Base-by-base conservation (phyloP, 1,140 invertebrate species). In the Carposina sasakii region DNA sequence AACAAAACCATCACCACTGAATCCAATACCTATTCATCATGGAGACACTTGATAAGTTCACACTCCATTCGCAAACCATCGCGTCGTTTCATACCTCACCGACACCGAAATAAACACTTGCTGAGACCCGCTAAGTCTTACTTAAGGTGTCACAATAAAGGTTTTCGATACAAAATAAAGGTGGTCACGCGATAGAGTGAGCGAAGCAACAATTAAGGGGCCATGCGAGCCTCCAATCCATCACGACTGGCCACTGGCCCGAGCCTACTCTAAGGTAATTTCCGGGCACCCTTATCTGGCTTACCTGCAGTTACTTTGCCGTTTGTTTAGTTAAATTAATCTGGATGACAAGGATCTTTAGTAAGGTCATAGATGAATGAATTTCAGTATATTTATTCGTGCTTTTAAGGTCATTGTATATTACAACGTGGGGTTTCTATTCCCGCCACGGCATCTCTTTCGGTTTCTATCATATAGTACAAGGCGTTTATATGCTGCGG, bases 261-360 rank as follows among this genome's bases (percentile, higher is more conserved):
- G 63, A 70, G 68, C 59, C 66, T 69, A 78, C 71, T 79, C 76
- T 71, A 67, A 77, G 64, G 75, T 72, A 83, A 83, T 83, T 83
- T 83, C 78, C 78, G 75, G 68, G n/a, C 52, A 52, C 48, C 62
- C 76, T 78, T 83, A 83, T 83, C 78, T 81, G 53, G 52, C 60
- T 65, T 54, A 58, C 56, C 68, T 63, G 60, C 54, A 66, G 68
- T 76, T 68, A 73, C 74, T 67, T 67, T 55, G 52, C 47, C 41
- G 76, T 75, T 74, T 75, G 71, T 71, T 76, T 73, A 76, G 75
- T 66, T 67, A 66, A 78, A 78, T 82, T 77, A 82, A 78, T 76
- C 61, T 67, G 60, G 55, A 60, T 67, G 71, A 76, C 67, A 67
- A 69, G 50, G 62, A 78, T 74, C 64, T 71, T 67, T 67, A 58